Evolutionary conservation across 2,888 invertebrate genomes (phyloP).

Genomic region (Crioceris asparagi): DNA sequence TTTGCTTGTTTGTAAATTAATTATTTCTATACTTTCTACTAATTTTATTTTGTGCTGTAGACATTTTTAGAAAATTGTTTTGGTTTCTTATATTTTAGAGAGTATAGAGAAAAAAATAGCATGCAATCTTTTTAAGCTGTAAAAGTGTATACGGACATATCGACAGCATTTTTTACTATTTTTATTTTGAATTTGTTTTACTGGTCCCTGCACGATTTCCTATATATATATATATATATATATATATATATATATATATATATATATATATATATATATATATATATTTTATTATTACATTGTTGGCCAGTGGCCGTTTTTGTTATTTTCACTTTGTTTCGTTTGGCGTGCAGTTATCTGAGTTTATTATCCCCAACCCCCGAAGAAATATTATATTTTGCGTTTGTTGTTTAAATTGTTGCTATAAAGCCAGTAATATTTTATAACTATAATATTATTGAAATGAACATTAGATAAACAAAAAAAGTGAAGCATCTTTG

Average conservation of each 20-base stretch:
- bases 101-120: no score
- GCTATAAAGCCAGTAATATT: constrained; percentile 14
- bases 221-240: constrained; percentile 16
- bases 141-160: no score
- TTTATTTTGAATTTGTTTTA: constrained; percentile 34
- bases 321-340: constrained; percentile 1
- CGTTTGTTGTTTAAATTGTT: constrained; percentile 2
- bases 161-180: no score
- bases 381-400: neutral
- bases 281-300: constrained; percentile 4
- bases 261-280: constrained; percentile 12
- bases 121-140: no score
- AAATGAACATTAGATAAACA: no score
- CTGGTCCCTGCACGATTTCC: constrained; percentile 26
- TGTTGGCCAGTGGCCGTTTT: neutral
- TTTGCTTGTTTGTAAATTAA: constrained; percentile 1
- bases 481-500: constrained; percentile 38
- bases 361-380: no score
- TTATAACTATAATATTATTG: constrained; percentile 7
- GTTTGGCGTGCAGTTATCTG: constrained; percentile 2
- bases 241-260: constrained; percentile 11
- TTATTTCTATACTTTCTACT: no score
- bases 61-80: no score
- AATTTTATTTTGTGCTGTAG: no score
- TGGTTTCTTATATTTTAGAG: no score